Base-by-base conservation (phyloP, 2,888 invertebrate genomes). In the Carpatolechia fugitivella region DNA sequence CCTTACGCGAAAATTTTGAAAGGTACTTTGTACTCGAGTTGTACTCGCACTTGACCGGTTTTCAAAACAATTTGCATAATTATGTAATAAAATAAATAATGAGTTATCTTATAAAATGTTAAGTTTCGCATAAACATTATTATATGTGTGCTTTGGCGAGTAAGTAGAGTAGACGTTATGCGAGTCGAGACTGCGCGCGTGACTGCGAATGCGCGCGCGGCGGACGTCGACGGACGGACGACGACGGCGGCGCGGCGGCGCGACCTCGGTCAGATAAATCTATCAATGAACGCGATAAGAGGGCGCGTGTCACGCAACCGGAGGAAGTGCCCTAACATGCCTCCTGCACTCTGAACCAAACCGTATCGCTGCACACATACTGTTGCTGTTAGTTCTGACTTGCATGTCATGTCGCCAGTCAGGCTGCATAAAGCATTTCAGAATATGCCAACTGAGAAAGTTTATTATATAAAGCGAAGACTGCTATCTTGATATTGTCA, bases 271-370 rank as follows among this genome's bases (percentile, higher is more conserved):
- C 72, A 82, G 87, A 87, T 87, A 89, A 84, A 87, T 86, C 82
- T 85, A 87, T 89, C 88, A 89, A 89, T 89, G 88, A 85, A 82
- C 68, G 71, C 65, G 88, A 89, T 87, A 87, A 85, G 82, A 80
- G 85, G 80, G 73, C 82, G 80, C 80, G 81, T 80, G 82, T 78
- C 84, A 79, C 74, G 74, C 74, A 74, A 75, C 70, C 84, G 70
- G 78, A 86, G 87, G 86, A 86, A 86, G 82, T 82, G 77, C 78
- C 76, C 72, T 68, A 65, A 69, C 76, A 69, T 72, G 76, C 71
- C 78, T 74, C 72, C 69, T 78, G 82, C 80, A 73, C 80, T 78
- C 72, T 79, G 78, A 75, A 74, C 76, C 31, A n/a, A 29, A 31
- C 18, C 29, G 13, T 44, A 44, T 44, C 44, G 24, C 44, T 44